These are phyloP conservation scores for Eueides isabella DNA, from an alignment of 1,140 invertebrate genomes.

Conservation along the genomic window DNA sequence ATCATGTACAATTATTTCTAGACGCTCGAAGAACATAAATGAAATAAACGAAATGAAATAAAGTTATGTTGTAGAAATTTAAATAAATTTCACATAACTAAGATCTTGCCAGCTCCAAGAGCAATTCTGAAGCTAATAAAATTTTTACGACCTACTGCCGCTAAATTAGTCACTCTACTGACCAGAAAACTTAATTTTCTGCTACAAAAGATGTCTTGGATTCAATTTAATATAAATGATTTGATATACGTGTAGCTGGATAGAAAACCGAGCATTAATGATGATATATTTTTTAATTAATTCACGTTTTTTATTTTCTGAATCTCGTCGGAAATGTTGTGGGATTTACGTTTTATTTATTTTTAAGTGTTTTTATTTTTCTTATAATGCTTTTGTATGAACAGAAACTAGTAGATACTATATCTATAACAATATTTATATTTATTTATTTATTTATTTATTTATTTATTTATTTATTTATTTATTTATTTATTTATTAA, in stretches of 20 bases:
- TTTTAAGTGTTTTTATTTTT: no score
- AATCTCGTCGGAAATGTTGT: no score
- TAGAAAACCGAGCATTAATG: not conserved
- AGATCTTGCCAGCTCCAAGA: conserved; percentile 1
- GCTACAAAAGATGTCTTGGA: not conserved
- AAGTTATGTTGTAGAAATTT: not conserved
- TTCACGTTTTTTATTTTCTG: no score
- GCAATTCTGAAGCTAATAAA: conserved; percentile 2
- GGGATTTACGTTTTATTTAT: no score
- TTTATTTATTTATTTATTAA: no score
- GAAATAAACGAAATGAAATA: not conserved
- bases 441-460: no score
- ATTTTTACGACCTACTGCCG: conserved; percentile 5
- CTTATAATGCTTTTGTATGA: no score
- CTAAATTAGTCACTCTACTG: conserved; percentile 8
- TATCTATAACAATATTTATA: no score
- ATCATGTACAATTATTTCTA: not conserved
- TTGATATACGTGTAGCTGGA: not conserved
- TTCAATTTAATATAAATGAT: not conserved
- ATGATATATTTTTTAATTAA: no score
- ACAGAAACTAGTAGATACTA: no score
- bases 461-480: no score
- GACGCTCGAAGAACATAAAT: not conserved
- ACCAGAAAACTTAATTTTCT: conserved; percentile 7
- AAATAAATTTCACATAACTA: conserved; percentile 10